Evolutionary conservation across 2,797 vertebrate genomes (phyloP).

Genomic region (Anisognathus igniventris): DNA sequence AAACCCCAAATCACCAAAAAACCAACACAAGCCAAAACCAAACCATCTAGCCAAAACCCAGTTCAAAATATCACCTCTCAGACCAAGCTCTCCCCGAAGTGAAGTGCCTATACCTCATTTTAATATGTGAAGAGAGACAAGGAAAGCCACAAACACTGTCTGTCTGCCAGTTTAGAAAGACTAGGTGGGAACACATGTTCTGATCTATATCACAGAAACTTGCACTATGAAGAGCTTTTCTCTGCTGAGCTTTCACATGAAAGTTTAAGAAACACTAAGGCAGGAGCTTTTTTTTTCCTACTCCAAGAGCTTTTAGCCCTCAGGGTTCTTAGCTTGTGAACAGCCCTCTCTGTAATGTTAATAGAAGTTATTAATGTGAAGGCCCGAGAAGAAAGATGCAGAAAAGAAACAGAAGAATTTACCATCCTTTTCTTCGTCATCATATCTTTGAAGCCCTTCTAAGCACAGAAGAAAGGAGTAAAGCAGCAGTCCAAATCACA

Average conservation of each 20-base stretch:
- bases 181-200: not conserved
- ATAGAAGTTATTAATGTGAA: not conserved
- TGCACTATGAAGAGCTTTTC: not conserved
- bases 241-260: not conserved
- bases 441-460: not conserved
- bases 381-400: not conserved
- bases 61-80: not conserved
- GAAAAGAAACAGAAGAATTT: not conserved
- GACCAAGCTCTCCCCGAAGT: not conserved
- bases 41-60: not conserved
- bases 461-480: not conserved
- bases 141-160: not conserved
- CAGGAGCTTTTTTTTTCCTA: not conserved
- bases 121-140: not conserved
- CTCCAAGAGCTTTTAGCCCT: not conserved
- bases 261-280: not conserved
- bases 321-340: not conserved
- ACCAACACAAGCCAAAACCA: not conserved
- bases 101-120: not conserved
- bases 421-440: not conserved
- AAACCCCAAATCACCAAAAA: rapidly evolving
- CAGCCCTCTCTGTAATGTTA: not conserved
- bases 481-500: not conserved
- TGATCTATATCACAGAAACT: not conserved
- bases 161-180: not conserved